These are phyloP conservation scores for Patella depressa DNA, from an alignment of 2,888 invertebrate genomes.

Conservation along the genomic window DNA sequence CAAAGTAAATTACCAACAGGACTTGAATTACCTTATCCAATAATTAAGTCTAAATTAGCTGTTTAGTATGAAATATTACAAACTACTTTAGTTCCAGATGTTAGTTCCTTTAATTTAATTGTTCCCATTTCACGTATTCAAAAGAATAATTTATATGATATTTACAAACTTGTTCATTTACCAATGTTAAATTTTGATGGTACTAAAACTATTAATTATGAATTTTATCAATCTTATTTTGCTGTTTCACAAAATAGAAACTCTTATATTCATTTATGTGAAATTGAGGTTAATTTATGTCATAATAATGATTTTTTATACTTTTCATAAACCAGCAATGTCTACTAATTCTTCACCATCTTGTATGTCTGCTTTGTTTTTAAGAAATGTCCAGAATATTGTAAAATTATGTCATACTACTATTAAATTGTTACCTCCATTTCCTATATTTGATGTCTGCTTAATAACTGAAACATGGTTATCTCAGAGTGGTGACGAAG, in stretches of 20 bases:
- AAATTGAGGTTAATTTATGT: background rate
- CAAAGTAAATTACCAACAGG: background rate
- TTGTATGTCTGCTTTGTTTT: background rate
- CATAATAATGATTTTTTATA: background rate
- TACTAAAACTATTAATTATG: background rate
- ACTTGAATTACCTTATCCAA: background rate
- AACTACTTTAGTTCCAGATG: background rate
- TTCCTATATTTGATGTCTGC: too few species aligned
- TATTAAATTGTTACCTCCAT: too few species aligned
- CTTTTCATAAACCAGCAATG: background rate
- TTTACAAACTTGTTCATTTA: background rate
- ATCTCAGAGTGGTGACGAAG: too few species aligned
- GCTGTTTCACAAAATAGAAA: background rate
- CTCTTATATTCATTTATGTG: background rate
- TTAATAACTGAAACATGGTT: too few species aligned
- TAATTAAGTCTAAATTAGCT: background rate
- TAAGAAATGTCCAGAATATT: background rate
- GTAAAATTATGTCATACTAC: too few species aligned
- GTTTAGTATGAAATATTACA: background rate
- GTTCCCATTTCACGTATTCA: too few species aligned
- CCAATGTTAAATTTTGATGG: background rate
- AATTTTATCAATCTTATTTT: background rate
- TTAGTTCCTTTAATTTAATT: too few species aligned
- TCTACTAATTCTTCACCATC: background rate
- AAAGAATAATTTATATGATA: background rate